phyloP scores from a whole-genome alignment of 2,888 invertebrate genomes.

The Nowickia ferox region DNA sequence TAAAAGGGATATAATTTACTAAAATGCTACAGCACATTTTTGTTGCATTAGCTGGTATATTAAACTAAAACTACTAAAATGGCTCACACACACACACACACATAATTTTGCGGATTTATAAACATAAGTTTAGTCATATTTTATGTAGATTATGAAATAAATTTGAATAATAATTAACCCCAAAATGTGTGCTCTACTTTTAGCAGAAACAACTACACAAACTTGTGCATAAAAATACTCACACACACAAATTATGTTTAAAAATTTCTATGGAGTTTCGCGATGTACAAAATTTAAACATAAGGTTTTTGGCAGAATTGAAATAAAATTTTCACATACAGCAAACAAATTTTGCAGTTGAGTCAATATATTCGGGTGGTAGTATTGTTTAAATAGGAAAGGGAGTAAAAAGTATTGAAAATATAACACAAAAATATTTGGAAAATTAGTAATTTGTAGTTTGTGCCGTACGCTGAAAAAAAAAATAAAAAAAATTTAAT shows the following conservation, averaged over 20 bases:
- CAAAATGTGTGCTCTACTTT: not conserved
- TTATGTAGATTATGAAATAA: constrained; percentile 10
- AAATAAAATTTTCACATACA: too few relatives aligned
- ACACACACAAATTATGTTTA: not conserved
- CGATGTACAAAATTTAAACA: too few relatives aligned
- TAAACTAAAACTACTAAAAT: not conserved
- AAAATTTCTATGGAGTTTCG: too few relatives aligned
- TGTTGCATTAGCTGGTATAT: not conserved
- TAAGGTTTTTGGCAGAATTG: too few relatives aligned
- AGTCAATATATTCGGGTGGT: too few relatives aligned
- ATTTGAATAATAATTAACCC: constrained; percentile 9
- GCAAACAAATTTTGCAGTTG: too few relatives aligned
- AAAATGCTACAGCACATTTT: not conserved
- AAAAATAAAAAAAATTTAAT: too few relatives aligned
- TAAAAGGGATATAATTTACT: not conserved
- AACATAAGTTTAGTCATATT: constrained; percentile 15
- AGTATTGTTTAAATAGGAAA: too few relatives aligned
- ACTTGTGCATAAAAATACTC: not conserved
- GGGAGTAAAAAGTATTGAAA: too few relatives aligned
- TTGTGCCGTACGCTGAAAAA: too few relatives aligned
- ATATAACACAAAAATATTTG: too few relatives aligned
- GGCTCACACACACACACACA: not conserved
- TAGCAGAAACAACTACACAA: not conserved
- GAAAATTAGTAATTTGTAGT: too few relatives aligned
- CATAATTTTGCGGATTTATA: not conserved